Percentiles rank a stretch among this genome's conserved stretches.
Evolutionary conservation across 2,113 vertebrate genomes (phyloP).

Genomic region (Lates calcarifer): DNA sequence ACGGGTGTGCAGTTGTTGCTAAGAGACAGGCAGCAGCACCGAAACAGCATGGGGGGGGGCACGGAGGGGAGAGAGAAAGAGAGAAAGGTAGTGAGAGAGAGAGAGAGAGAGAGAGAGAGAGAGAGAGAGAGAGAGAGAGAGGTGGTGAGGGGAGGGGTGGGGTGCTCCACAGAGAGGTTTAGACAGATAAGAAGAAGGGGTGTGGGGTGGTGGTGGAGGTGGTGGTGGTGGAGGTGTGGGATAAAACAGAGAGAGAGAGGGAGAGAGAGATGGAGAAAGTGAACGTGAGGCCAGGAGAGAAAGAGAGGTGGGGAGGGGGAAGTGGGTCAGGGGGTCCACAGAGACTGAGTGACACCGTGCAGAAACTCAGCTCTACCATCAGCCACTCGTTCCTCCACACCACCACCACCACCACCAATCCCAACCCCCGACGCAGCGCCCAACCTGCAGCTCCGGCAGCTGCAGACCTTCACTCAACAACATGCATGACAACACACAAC

Average conservation of each 20-base stretch:
- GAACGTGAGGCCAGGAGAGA: constrained; percentile 67
- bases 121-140: constrained; percentile 40
- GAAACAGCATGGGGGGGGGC: constrained; percentile 83
- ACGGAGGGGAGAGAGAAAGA: constrained; percentile 75
- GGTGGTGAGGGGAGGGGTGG: constrained; percentile 31
- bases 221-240: too few relatives aligned
- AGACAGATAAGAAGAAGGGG: constrained; percentile 70
- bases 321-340: constrained; percentile 97
- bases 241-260: constrained; percentile 76
- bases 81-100: constrained; percentile 20
- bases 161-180: constrained; percentile 66
- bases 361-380: constrained; percentile 90
- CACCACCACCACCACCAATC: too few relatives aligned
- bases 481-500: constrained; percentile 1
- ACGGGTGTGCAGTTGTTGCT: constrained; percentile 99
- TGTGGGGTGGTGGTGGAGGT: constrained; percentile 35
- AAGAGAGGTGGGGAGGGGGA: constrained; percentile 84
- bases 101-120: constrained; percentile 43
- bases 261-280: constrained; percentile 78
- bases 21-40: constrained; percentile 97
- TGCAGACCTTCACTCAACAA: constrained; percentile 12
- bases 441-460: constrained; percentile 33
- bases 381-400: constrained; percentile 48
- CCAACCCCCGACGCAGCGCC: constrained; percentile 51
- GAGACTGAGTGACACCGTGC: constrained; percentile 96